phyloP scores from a whole-genome alignment of 2,797 vertebrate genomes.

The Notamacropus eugenii region DNA sequence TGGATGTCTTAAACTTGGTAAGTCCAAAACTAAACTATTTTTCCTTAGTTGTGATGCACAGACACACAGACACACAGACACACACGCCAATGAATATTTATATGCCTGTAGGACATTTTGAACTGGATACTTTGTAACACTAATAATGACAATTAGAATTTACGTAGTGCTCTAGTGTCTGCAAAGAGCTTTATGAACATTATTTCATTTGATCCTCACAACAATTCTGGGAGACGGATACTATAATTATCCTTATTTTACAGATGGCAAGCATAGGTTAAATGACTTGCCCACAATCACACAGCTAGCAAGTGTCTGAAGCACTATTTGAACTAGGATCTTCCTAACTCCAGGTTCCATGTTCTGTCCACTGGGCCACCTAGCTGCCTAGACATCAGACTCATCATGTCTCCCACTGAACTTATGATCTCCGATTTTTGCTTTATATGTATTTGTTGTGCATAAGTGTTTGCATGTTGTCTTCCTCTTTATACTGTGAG shows the following conservation, averaged over 20 bases:
- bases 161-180: neutral
- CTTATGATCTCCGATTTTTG: neutral
- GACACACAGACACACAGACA: too few relatives aligned
- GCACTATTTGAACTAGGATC: neutral
- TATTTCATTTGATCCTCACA: neutral
- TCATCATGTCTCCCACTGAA: neutral
- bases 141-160: neutral
- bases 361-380: neutral
- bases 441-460: neutral
- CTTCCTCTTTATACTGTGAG: too few relatives aligned
- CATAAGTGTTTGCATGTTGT: neutral
- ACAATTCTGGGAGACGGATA: neutral
- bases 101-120: neutral
- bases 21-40: neutral
- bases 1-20: neutral
- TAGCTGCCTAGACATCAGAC: neutral
- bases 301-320: neutral
- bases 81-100: too few relatives aligned
- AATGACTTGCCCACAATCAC: neutral
- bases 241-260: neutral
- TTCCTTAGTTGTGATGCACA: neutral
- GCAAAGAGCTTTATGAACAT: neutral
- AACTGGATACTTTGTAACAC: neutral
- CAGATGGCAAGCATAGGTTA: neutral
- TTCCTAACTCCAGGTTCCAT: neutral